Base-by-base conservation (phyloP, 1,140 invertebrate genomes). In the Camponotus pennsylvanicus region DNA sequence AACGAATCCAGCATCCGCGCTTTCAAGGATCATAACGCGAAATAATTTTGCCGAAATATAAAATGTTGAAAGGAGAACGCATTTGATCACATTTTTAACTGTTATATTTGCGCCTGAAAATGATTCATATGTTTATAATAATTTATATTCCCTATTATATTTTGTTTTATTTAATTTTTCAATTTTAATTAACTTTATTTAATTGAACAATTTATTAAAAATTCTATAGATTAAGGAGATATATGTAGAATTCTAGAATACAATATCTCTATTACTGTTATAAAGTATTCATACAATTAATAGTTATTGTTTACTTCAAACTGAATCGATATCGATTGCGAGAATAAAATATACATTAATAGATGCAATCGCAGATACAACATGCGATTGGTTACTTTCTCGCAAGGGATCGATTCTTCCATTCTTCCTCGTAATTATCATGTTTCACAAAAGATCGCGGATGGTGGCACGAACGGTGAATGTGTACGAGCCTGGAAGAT, bases 361-460 rank as follows among this genome's bases (percentile, higher is more conserved):
- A 57, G n/a, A 57, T 57, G 8, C 13, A 52, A 15, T 32, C 8
- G 8, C 42, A 57, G 49, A 66, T 15, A 45, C 18, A 52, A 70
- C 42, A n/a, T 15, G 42, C 15, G 75, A 21, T 21, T 21, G 21
- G 55, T 42, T 55, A 32, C 11, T 55, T 70, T 45, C 78, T 32
- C 40, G 7, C 45, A 32, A 57, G 8, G 45, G 15, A 15, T 7
- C 4, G 18, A 34, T 55, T 77, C 15, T 71, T 18, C 8, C 61
- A 34, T 32, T 70, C 18, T 32, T 52, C n/a, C 32, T 52, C 15
- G 9, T 49, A 55, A 34, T 70, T 27, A 13, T 63, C 75, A 55
- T 40, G 18, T 55, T 64, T 57, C 69, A 82, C 49, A 73, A 86
- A 86, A 73, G 70, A 61, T 45, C 69, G 49, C 49, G 64, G 11